These are phyloP conservation scores for Coreoperca whiteheadi DNA, from an alignment of 2,113 vertebrate genomes.

Conservation along the genomic window DNA sequence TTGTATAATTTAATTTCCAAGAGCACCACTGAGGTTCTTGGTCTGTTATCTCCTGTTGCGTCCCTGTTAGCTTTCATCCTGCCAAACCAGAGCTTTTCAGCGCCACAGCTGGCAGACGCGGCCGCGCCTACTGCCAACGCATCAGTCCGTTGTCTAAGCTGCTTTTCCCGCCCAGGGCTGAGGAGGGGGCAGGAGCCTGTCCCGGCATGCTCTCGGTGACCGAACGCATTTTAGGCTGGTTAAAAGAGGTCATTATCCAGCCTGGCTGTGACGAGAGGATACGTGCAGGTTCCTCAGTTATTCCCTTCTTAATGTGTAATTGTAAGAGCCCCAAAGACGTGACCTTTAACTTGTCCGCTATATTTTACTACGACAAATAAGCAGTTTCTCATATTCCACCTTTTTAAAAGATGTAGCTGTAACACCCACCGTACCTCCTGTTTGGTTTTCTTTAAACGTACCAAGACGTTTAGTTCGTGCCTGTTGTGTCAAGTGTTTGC, in stretches of 20 bases:
- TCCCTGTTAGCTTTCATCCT: too few species aligned
- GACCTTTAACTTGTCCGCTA: not conserved
- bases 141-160: not conserved
- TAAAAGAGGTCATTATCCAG: not conserved
- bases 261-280: too few species aligned
- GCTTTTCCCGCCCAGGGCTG: not conserved
- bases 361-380: not conserved
- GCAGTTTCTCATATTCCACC: too few species aligned
- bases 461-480: not conserved
- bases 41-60: too few species aligned
- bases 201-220: slow-evolving; percentile 39
- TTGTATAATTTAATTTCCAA: not conserved
- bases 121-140: too few species aligned
- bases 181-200: not conserved
- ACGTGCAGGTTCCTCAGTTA: not conserved
- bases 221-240: not conserved
- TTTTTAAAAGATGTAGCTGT: not conserved
- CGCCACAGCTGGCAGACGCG: too few species aligned
- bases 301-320: not conserved
- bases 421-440: not conserved
- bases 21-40: not conserved
- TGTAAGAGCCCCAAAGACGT: not conserved
- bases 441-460: not conserved
- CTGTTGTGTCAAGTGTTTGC: not conserved
- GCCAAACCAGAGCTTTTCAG: too few species aligned